Percentiles rank a stretch among this genome's conserved stretches.
Conservation (phyloP, 2,113 vertebrate genomes). For the Calonectris borealis region DNA sequence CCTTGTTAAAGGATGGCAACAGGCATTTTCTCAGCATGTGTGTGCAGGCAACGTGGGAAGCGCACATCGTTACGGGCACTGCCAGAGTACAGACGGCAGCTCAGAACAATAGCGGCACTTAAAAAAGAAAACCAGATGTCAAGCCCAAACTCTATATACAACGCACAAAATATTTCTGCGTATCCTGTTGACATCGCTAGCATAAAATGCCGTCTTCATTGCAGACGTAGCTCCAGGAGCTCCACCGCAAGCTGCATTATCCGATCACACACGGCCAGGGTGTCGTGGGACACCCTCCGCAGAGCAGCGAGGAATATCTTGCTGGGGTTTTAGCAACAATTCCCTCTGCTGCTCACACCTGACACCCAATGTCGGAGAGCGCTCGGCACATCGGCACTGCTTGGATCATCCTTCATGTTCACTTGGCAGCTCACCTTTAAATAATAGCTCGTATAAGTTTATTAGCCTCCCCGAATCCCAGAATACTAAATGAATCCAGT, state of each 20-base stretch:
- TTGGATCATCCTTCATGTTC: background rate
- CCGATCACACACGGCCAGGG: fast-evolving
- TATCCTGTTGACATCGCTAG: background rate
- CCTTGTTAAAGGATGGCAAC: background rate
- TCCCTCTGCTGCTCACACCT: background rate
- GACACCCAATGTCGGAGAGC: fast-evolving
- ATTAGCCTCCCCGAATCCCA: slow-evolving; percentile 21
- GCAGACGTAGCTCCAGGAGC: background rate
- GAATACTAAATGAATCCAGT: slow-evolving; percentile 27
- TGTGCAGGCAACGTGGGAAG: background rate
- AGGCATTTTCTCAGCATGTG: background rate
- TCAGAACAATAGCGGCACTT: background rate
- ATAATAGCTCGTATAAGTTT: background rate
- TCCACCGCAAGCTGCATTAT: background rate
- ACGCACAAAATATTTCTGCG: background rate
- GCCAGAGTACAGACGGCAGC: background rate
- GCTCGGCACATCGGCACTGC: fast-evolving
- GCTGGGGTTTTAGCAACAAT: background rate
- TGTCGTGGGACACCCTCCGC: fast-evolving
- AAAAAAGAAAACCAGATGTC: slow-evolving; percentile 24
- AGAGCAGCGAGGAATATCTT: background rate
- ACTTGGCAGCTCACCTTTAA: slow-evolving; percentile 50
- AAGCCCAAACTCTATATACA: background rate
- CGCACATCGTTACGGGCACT: fast-evolving
- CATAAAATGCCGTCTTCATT: background rate